Conservation (phyloP, 1,140 invertebrate species). For the Drosophila rhopaloa region DNA sequence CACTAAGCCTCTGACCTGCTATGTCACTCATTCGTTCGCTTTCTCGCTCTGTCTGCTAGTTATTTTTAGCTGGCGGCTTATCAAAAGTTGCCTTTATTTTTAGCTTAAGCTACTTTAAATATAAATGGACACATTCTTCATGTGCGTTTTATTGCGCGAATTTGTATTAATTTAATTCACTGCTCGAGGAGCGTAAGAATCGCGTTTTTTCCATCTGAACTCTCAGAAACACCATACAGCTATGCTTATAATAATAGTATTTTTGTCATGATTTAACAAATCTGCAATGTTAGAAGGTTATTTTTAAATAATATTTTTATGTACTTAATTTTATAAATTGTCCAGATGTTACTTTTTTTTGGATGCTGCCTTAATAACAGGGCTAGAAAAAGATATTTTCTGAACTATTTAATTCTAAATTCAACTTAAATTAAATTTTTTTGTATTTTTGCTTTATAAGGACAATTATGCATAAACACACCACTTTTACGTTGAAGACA, state of each 20-base stretch:
- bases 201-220: constrained; percentile 27
- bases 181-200: constrained; percentile 37
- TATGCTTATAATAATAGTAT: neutral
- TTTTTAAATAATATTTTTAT: no score
- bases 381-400: no score
- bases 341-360: neutral
- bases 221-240: neutral
- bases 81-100: constrained; percentile 68
- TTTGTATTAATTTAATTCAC: constrained; percentile 76
- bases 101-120: constrained; percentile 65
- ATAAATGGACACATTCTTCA: constrained; percentile 40
- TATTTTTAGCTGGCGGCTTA: constrained; percentile 66
- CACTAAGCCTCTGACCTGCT: constrained; percentile 42
- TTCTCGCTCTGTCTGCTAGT: constrained; percentile 21
- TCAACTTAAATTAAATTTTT: no score
- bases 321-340: neutral
- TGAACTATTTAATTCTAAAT: no score
- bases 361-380: no score
- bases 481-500: no score
- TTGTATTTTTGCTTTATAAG: no score
- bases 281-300: no score
- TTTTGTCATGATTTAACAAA: no score
- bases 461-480: no score
- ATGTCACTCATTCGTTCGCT: constrained; percentile 23
- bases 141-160: constrained; percentile 61